Base-by-base conservation (phyloP, 1,140 invertebrate genomes). In the Triops cancriformis region DNA sequence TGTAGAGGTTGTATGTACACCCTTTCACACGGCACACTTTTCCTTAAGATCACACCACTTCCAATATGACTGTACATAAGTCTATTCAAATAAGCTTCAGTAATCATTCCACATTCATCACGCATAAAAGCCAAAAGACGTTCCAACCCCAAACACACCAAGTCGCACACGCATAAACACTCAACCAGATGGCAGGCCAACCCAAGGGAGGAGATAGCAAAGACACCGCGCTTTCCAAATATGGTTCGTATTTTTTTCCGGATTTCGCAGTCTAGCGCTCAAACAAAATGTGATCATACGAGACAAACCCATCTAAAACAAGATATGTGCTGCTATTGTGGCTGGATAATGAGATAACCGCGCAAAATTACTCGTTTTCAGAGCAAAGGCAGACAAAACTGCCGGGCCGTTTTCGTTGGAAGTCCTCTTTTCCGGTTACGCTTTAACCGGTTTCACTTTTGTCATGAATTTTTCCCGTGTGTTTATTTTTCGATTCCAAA, bases 101-200 rank as follows among this genome's bases (percentile, higher is more conserved):
- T 64, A 64, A n/a, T 64, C 51, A 64, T 64, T 64, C 51, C 51
- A 64, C 51, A 64, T 64, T 64, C 51, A 64, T 64, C 51, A 64
- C 51, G 51, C 51, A 64, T 64, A 64, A 64, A 64, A 64, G 51
- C 51, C 51, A 64, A 64, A 64, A 64, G 51, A 64, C 51, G 51
- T 64, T 64, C 51, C 51, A 64, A 64, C 51, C 51, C 51, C 51
- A 77, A 41, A 77, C 73, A 77, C 73, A 77, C 45, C 64, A 72
- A 77, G 64, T 72, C 45, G 73, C 41, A 77, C 73, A 77, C 45
- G 73, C 73, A 77, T 77, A 77, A 41, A 77, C 73, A 77, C 73
- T 37, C 45, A 73, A 72, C 28, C 51, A 77, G 37, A 77, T 77
- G 45, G 45, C 41, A 76, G 75, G n/a, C 9, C n/a, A 45, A 7